A percentile compares a stretch with the other conserved stretches of the same genome.
Evolutionary conservation across 1,140 invertebrate genomes (phyloP).

Genomic region (Pseudomyrmex gracilis): DNA sequence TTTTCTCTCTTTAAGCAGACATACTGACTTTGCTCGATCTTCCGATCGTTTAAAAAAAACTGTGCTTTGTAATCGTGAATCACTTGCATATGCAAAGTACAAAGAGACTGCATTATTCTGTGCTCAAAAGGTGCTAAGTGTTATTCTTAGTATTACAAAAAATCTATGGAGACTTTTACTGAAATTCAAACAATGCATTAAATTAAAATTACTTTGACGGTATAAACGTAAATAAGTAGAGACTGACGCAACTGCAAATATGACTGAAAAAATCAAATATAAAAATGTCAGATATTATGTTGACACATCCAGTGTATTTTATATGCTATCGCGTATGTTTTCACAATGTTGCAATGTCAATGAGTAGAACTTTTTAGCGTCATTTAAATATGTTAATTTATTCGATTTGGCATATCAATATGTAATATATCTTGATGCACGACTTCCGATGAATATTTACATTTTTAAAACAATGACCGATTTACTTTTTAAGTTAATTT

Average conservation of each 20-base stretch:
- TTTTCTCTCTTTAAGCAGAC: background rate
- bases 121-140: conserved; percentile 16
- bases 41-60: background rate
- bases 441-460: too few species aligned
- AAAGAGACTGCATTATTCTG: background rate
- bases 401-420: too few species aligned
- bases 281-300: too few species aligned
- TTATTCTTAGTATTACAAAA: conserved; percentile 1
- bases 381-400: too few species aligned
- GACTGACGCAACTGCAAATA: background rate
- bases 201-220: background rate
- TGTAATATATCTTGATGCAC: too few species aligned
- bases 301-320: too few species aligned
- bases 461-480: too few species aligned
- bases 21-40: background rate
- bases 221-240: background rate
- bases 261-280: background rate
- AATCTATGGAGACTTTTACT: background rate
- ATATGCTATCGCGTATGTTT: background rate
- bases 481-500: too few species aligned
- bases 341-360: too few species aligned
- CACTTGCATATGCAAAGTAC: background rate
- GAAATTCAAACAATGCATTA: conserved; percentile 10
- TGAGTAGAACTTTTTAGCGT: too few species aligned
- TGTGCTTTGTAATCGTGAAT: background rate